Conservation (phyloP, 1,140 invertebrate species). For the Drosophila oshimai region DNA sequence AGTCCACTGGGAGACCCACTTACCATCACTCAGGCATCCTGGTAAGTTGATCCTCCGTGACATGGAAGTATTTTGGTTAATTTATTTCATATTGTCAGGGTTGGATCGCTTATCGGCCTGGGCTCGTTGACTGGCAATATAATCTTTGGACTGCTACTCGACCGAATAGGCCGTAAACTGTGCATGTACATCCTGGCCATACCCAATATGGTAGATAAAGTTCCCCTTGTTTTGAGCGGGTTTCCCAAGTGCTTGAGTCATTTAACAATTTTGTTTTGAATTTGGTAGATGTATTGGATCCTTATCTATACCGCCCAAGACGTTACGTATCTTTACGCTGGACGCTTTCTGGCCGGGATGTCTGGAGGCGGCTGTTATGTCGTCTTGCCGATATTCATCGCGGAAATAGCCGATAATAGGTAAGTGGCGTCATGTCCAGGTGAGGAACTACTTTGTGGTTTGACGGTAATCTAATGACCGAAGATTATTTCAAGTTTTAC, state of each 20-base stretch:
- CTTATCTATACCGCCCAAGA: constrained; percentile 61
- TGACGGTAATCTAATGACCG: neutral
- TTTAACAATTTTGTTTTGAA: neutral
- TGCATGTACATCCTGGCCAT: constrained; percentile 68
- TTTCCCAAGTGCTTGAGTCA: constrained; percentile 27
- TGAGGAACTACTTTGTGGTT: neutral
- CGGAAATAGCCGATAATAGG: constrained; percentile 74
- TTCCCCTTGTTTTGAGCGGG: neutral
- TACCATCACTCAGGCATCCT: constrained; percentile 61
- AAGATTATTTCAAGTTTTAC: constrained; percentile 46
- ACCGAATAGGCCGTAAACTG: constrained; percentile 61
- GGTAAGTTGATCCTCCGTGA: constrained; percentile 2
- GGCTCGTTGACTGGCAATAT: constrained; percentile 64
- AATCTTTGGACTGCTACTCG: constrained; percentile 54
- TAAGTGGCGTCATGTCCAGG: constrained; percentile 19
- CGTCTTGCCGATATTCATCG: constrained; percentile 62
- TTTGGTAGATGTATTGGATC: constrained; percentile 59
- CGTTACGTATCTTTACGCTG: constrained; percentile 72
- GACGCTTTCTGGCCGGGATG: constrained; percentile 81
- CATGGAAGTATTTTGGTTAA: neutral
- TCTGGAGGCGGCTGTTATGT: constrained; percentile 68
- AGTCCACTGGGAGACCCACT: constrained; percentile 45
- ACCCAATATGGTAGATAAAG: constrained; percentile 59
- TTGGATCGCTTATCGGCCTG: constrained; percentile 60
- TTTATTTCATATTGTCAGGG: neutral